Percentiles rank a stretch among this genome's conserved stretches.
Evolutionary conservation across 92 coral and sea anemone genomes (phyloP).

Genomic region (Pocillopora grandis): DNA sequence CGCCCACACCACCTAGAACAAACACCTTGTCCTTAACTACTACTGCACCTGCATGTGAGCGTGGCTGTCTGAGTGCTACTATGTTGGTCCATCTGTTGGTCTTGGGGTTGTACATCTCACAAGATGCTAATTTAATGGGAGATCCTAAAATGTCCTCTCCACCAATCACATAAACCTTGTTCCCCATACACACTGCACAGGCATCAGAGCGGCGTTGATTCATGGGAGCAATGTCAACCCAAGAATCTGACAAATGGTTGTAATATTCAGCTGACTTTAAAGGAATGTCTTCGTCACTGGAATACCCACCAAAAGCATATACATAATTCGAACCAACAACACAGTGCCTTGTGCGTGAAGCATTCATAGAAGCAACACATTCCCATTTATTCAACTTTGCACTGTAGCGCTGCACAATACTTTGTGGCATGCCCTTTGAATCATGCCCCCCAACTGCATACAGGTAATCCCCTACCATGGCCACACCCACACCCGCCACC

Average conservation of each 20-base stretch:
- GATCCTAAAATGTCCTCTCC: slow-evolving; percentile 75
- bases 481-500: slow-evolving; percentile 78
- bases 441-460: slow-evolving; percentile 84
- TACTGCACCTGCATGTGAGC: slow-evolving; percentile 68
- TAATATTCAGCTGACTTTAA: slow-evolving; percentile 70
- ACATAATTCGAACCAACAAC: slow-evolving; percentile 54
- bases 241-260: slow-evolving; percentile 50
- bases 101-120: slow-evolving; percentile 74
- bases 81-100: slow-evolving; percentile 63
- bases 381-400: slow-evolving; percentile 75
- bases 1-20: slow-evolving; percentile 70
- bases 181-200: slow-evolving; percentile 44
- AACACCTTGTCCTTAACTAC: slow-evolving; percentile 67
- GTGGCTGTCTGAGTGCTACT: slow-evolving; percentile 63
- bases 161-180: slow-evolving; percentile 68
- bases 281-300: slow-evolving; percentile 72
- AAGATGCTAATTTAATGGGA: slow-evolving; percentile 59
- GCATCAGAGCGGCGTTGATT: slow-evolving; percentile 69
- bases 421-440: slow-evolving; percentile 61
- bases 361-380: slow-evolving; percentile 63
- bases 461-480: slow-evolving; percentile 62
- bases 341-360: slow-evolving; percentile 75
- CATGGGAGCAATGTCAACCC: slow-evolving; percentile 76
- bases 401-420: slow-evolving; percentile 71
- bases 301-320: slow-evolving; percentile 81